phyloP scores from a whole-genome alignment of 2,888 invertebrate species.

The Rotaria macrura region DNA sequence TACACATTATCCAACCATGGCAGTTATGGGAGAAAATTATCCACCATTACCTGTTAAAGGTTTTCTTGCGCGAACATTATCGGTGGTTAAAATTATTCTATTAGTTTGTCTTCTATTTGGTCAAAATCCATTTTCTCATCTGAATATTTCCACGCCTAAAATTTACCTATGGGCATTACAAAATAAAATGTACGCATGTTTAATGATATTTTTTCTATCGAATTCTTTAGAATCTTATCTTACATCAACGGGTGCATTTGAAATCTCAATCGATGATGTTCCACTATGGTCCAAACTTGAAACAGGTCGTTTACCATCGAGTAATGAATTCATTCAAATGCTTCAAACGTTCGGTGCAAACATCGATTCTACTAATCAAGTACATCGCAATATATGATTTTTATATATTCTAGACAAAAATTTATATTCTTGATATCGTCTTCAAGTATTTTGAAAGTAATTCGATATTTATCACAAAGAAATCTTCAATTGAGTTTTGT shows the following conservation, averaged over 20 bases:
- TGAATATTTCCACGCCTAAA: conserved; percentile 16
- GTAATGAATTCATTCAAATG: conserved; percentile 88
- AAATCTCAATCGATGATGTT: conserved; percentile 77
- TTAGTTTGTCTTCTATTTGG: conserved; percentile 19
- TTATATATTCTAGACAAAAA: not conserved
- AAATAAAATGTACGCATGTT: conserved; percentile 67
- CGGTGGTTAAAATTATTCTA: not conserved
- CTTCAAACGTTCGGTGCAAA: conserved; percentile 51
- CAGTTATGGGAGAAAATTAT: conserved; percentile 22
- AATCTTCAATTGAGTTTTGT: too few relatives aligned
- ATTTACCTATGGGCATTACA: conserved; percentile 25
- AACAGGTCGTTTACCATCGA: conserved; percentile 88
- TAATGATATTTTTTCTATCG: conserved; percentile 88
- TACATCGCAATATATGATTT: not conserved
- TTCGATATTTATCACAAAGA: not conserved
- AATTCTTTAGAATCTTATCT: conserved; percentile 84
- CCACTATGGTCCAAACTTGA: conserved; percentile 97
- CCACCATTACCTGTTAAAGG: not conserved
- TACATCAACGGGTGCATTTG: conserved; percentile 74
- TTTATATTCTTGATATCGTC: not conserved
- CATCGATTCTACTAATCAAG: not conserved
- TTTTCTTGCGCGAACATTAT: not conserved
- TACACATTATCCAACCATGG: conserved; percentile 25
- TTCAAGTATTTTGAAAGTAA: not conserved
- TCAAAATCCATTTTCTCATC: conserved; percentile 19